These are phyloP conservation scores for Rhinichthys klamathensis DNA, from an alignment of 2,113 vertebrate species.

Conservation along the genomic window DNA sequence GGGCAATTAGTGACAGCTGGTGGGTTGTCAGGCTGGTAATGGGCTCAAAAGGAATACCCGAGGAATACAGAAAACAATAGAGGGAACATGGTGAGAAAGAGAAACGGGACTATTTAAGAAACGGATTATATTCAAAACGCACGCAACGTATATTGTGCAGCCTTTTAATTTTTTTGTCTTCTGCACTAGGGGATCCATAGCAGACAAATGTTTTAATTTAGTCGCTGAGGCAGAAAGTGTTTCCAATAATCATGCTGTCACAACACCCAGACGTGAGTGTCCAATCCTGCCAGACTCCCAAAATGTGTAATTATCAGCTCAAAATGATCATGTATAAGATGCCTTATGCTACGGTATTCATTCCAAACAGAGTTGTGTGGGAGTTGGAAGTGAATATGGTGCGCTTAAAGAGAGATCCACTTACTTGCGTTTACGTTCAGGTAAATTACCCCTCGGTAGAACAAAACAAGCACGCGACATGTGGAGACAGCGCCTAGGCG, in stretches of 20 bases:
- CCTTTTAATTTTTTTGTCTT: conserved; percentile 9
- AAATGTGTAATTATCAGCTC: conserved; percentile 57
- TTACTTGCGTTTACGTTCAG: conserved; percentile 21
- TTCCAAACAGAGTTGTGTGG: conserved; percentile 48
- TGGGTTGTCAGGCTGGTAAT: conserved; percentile 81
- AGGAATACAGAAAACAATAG: conserved; percentile 73
- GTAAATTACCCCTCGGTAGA: conserved; percentile 32
- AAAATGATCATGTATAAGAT: conserved; percentile 57
- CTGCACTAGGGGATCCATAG: conserved; percentile 43
- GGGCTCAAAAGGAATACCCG: conserved; percentile 75
- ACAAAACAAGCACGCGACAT: conserved; percentile 28
- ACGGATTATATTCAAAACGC: conserved; percentile 52
- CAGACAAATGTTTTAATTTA: conserved; percentile 61
- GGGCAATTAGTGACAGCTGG: conserved; percentile 85
- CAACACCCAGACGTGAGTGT: conserved; percentile 56
- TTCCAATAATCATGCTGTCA: conserved; percentile 59
- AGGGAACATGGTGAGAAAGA: conserved; percentile 57
- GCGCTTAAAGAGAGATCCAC: background rate
- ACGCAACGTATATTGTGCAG: conserved; percentile 19
- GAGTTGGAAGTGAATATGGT: conserved; percentile 14
- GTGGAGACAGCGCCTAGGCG: background rate
- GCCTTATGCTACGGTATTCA: conserved; percentile 57
- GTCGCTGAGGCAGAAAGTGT: conserved; percentile 54
- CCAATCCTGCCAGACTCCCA: conserved; percentile 48
- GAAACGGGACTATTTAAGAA: conserved; percentile 64